Evolutionary conservation across 2,888 invertebrate genomes (phyloP), one percentile per base, ranked within the genome.

Genomic region (Cremastinae sp.): DNA sequence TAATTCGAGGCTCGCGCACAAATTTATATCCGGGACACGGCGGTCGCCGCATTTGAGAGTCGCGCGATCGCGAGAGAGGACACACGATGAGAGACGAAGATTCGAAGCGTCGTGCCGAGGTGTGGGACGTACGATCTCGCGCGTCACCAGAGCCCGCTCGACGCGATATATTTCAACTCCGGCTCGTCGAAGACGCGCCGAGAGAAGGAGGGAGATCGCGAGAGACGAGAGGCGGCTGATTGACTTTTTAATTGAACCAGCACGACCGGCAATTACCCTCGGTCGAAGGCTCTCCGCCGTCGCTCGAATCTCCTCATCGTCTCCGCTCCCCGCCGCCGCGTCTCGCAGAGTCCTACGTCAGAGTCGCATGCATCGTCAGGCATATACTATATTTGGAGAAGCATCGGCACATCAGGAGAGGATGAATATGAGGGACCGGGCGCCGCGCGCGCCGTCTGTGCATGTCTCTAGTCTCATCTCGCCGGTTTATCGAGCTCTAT

Each of bases 231-330:
- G 78, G 61, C 78, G 81, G 85, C 84, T 88, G 88, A 88, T 88
- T 88, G 87, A 88, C 87, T 88, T 88, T 88, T 88, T 88, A 88
- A 88, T 88, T 87, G 86, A 86, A 87, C 86, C 84, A 82, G 83
- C 84, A 64, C 79, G 83, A 82, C 84, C 81, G 81, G 83, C 85
- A 87, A 88, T 88, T 87, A 88, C 82, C 83, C 79, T 75, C 79
- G 73, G 62, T 78, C 75, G 59, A 12, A 62, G 41, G 43, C 75
- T 59, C 68, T 71, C 70, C 62, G 58, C 58, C n/a, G n/a, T n/a
- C n/a, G n/a, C n/a, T n/a, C n/a, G n/a, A n/a, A n/a, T n/a, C n/a
- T n/a, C n/a, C n/a, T n/a, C n/a, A n/a, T n/a, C n/a, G n/a, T n/a
- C n/a, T n/a, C n/a, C n/a, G n/a, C 65, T 71, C 69, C 71, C 45